phyloP scores from a whole-genome alignment of 2,888 invertebrate genomes.

The Epirrhoe tristata region DNA sequence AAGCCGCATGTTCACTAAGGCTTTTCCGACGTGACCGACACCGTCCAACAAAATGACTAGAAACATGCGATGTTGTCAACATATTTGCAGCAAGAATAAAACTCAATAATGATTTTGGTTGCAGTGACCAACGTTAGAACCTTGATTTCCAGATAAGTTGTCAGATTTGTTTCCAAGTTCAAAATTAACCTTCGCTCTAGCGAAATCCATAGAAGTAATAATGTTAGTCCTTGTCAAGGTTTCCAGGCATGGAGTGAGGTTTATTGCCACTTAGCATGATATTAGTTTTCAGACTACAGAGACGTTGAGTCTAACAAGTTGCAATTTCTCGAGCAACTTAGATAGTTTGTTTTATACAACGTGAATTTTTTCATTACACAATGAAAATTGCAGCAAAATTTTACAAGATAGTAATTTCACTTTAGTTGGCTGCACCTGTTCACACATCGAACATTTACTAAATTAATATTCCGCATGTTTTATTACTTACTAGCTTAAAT shows the following conservation, averaged over 20 bases:
- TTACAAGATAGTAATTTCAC: background rate
- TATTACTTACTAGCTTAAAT: background rate
- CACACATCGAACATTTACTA: background rate
- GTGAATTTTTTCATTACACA: background rate
- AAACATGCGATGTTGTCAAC: background rate
- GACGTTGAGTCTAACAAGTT: background rate
- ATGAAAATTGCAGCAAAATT: background rate
- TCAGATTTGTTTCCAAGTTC: background rate
- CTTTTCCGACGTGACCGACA: background rate
- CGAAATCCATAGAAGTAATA: background rate
- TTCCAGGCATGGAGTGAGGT: conserved; percentile 28
- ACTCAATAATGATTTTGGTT: no score
- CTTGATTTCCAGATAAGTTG: background rate
- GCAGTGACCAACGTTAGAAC: background rate
- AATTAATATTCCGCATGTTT: background rate
- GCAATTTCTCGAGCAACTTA: background rate
- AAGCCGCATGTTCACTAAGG: conserved; percentile 15
- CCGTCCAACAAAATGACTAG: background rate
- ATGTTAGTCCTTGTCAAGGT: conserved; percentile 25
- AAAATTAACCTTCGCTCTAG: background rate
- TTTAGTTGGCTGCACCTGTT: background rate
- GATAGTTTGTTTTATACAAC: background rate
- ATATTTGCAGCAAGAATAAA: background rate
- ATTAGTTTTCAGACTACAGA: conserved; percentile 3
- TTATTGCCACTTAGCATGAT: conserved; percentile 28